Evolutionary conservation across 2,888 invertebrate genomes (phyloP).

Genomic region (Tipula lateralis): DNA sequence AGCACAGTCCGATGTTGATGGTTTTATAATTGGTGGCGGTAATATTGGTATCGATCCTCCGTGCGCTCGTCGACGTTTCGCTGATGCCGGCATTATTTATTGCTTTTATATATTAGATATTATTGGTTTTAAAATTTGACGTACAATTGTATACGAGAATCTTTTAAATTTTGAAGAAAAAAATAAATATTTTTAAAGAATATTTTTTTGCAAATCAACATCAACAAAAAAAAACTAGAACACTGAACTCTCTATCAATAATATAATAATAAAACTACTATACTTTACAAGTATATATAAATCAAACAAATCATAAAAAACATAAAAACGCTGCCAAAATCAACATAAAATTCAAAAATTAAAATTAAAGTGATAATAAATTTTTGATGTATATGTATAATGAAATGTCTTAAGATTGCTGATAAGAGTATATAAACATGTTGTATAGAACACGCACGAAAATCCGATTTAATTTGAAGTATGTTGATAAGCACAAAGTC

Average conservation of each 20-base stretch:
- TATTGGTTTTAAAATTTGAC: not conserved
- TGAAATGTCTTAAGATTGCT: not conserved
- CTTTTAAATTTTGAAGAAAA: not conserved
- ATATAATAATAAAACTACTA: not conserved
- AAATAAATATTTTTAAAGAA: not conserved
- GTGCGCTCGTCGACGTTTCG: not conserved
- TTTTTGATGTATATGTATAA: not conserved
- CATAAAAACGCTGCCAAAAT: not conserved
- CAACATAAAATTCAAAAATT: not conserved
- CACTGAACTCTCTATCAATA: not conserved
- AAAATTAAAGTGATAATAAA: not conserved
- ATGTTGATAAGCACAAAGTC: not conserved
- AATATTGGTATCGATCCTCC: not conserved
- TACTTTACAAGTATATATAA: not conserved
- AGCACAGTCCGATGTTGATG: not conserved
- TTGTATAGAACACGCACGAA: not conserved
- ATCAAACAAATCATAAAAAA: not conserved
- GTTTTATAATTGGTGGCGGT: not conserved
- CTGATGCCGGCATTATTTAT: not conserved
- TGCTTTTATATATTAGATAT: no score
- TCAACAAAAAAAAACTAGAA: not conserved
- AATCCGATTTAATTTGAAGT: not conserved
- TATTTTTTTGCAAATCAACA: constrained; percentile 13
- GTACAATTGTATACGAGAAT: not conserved
- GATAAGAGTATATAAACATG: not conserved